Conservation (phyloP, 1,140 invertebrate genomes). For the Paracyclopina nana region DNA sequence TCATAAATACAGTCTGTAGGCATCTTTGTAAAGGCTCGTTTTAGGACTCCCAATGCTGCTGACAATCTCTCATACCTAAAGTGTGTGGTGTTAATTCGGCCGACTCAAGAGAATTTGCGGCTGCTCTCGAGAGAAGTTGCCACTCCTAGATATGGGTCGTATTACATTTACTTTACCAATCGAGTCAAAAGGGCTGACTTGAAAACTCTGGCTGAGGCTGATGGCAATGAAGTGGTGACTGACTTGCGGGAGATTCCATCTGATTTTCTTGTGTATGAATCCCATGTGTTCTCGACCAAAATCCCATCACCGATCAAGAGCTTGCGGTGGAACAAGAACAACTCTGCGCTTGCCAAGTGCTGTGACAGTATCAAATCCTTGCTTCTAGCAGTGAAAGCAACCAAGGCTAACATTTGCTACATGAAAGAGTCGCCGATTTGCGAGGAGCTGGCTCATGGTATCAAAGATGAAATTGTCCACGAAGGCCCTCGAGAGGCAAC, state of each 20-base stretch:
- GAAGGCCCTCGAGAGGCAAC: slow-evolving; percentile 24
- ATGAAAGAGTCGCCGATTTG: background rate
- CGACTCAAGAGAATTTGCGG: background rate
- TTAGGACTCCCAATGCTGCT: background rate
- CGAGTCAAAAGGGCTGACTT: background rate
- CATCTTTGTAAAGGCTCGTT: too few relatives aligned
- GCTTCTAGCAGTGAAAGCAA: background rate
- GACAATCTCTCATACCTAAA: background rate
- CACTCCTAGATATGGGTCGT: background rate
- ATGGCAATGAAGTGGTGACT: slow-evolving; percentile 4
- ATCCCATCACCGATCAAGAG: background rate
- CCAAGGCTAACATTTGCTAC: background rate
- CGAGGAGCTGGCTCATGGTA: too few relatives aligned
- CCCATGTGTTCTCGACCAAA: background rate
- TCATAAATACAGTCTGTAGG: too few relatives aligned
- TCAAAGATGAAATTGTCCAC: too few relatives aligned
- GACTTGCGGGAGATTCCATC: background rate
- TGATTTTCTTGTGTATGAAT: background rate
- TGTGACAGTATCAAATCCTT: background rate
- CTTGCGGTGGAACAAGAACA: background rate
- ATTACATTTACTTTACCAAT: background rate
- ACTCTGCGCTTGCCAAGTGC: background rate
- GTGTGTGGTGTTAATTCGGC: background rate
- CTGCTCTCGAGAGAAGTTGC: background rate
- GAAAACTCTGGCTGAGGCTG: slow-evolving; percentile 1